phyloP scores from a whole-genome alignment of 2,797 vertebrate species.

The Chaetodon trifasciatus region DNA sequence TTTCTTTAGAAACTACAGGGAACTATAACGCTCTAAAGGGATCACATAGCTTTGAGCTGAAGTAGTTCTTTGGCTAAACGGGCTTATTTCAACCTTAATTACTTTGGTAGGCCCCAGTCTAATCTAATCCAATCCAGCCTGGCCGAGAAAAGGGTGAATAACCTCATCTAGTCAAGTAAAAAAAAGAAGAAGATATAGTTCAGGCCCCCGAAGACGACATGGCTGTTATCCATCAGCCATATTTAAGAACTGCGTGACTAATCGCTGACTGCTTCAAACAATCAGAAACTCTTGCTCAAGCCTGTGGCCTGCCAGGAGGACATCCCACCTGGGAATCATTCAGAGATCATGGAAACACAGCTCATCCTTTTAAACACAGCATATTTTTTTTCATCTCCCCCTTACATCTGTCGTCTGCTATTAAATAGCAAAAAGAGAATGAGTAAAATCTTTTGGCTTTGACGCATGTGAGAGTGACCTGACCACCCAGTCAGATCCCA shows the following conservation, averaged over 20 bases:
- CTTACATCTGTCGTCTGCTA: constrained; percentile 43
- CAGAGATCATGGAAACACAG: constrained; percentile 63
- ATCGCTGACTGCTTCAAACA: constrained; percentile 59
- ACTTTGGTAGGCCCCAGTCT: constrained; percentile 46
- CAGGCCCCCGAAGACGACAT: constrained; percentile 46
- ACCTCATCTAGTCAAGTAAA: constrained; percentile 31
- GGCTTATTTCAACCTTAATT: constrained; percentile 58
- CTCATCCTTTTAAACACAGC: constrained; percentile 54
- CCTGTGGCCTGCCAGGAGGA: constrained; percentile 38
- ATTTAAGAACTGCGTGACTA: constrained; percentile 59
- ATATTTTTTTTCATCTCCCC: constrained; percentile 30
- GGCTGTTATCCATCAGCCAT: constrained; percentile 60
- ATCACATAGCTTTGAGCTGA: constrained; percentile 61
- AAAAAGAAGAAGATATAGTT: constrained; percentile 41
- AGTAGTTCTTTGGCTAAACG: constrained; percentile 38
- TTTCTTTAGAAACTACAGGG: constrained; percentile 40
- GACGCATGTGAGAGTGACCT: constrained; percentile 42
- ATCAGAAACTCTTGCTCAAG: constrained; percentile 56
- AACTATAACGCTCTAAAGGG: constrained; percentile 38
- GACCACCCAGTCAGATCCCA: constrained; percentile 62
- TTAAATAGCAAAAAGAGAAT: constrained; percentile 53
- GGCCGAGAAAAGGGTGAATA: constrained; percentile 38
- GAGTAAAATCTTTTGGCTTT: constrained; percentile 42
- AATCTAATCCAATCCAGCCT: constrained; percentile 49
- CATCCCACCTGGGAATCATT: constrained; percentile 71